Conservation (phyloP, 2,113 vertebrate genomes). For the Pygoscelis adeliae region DNA sequence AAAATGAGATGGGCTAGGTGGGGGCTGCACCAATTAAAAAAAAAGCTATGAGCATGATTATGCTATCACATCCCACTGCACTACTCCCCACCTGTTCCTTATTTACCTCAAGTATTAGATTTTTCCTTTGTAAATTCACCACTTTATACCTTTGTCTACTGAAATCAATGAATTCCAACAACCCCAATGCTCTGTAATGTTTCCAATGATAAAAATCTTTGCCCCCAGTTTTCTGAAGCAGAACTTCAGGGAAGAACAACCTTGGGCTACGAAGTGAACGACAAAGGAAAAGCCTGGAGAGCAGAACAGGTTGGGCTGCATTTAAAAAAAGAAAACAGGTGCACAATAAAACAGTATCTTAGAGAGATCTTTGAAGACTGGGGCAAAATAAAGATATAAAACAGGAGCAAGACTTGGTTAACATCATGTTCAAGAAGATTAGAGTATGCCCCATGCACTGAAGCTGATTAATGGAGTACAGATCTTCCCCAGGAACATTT, state of each 20-base stretch:
- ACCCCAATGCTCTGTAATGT: not conserved
- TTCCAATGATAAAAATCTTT: not conserved
- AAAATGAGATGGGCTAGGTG: not conserved
- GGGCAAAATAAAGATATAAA: not conserved
- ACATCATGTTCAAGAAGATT: not conserved
- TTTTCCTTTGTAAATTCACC: not conserved
- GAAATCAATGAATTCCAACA: not conserved
- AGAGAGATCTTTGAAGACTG: not conserved
- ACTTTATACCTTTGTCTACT: not conserved
- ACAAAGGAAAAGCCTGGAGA: not conserved
- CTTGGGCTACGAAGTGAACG: rapidly evolving
- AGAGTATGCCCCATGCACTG: not conserved
- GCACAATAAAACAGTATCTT: not conserved
- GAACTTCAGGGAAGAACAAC: not conserved
- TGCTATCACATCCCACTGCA: not conserved
- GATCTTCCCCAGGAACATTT: not conserved
- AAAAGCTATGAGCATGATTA: not conserved
- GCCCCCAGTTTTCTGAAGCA: not conserved
- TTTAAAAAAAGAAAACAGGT: not conserved
- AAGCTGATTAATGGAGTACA: not conserved
- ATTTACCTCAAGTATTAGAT: not conserved
- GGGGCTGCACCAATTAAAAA: not conserved
- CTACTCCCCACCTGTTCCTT: not conserved
- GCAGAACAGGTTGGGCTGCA: not conserved
- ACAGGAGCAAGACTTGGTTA: not conserved